A percentile compares a stretch with the other conserved stretches of the same genome.
phyloP scores from a whole-genome alignment of 2,888 invertebrate species.

The Sarcophaga subvicina region DNA sequence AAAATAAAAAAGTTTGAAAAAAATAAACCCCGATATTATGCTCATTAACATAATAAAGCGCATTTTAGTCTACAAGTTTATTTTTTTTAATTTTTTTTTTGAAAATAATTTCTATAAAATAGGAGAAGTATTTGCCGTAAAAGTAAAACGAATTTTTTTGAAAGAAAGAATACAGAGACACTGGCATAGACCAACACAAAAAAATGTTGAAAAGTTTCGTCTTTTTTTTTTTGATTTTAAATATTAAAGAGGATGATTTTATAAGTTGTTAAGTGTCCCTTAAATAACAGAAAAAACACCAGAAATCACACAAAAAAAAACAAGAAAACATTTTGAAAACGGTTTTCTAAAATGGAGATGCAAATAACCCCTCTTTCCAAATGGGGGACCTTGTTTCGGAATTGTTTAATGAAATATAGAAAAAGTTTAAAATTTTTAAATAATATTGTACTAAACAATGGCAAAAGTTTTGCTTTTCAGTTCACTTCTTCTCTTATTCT shows the following conservation, averaged over 20 bases:
- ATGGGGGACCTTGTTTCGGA: background rate
- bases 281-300: conserved; percentile 24
- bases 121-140: background rate
- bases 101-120: conserved; percentile 28
- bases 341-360: background rate
- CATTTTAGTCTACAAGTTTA: conserved; percentile 48
- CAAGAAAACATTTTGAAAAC: background rate
- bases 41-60: conserved; percentile 62
- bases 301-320: conserved; percentile 8
- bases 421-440: conserved; percentile 50
- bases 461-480: conserved; percentile 28
- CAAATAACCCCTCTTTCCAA: background rate
- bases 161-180: background rate
- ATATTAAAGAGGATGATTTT: conserved; percentile 56
- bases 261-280: conserved; percentile 63
- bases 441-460: conserved; percentile 50
- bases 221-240: conserved; percentile 11
- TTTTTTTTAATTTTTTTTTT: background rate
- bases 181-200: background rate
- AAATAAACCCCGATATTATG: conserved; percentile 40
- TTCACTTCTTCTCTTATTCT: background rate
- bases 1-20: background rate
- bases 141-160: conserved; percentile 5
- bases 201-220: conserved; percentile 15
- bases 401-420: conserved; percentile 50